A percentile compares a stretch with the other conserved stretches of the same genome.
Evolutionary conservation across 2,113 vertebrate genomes (phyloP).

Genomic region (Ploceus nigricollis): DNA sequence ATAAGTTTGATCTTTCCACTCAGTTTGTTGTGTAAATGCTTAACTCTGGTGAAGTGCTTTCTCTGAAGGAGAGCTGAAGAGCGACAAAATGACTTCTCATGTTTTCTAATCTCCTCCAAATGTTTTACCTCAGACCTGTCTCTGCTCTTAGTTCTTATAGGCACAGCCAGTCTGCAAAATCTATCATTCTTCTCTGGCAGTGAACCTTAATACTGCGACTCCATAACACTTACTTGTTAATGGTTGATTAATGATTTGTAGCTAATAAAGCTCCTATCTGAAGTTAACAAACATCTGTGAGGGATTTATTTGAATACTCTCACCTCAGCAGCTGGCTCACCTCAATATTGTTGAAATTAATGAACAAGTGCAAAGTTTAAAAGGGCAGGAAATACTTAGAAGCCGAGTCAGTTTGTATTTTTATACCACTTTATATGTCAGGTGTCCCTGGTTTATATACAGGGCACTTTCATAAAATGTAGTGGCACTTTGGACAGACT

Average conservation of each 20-base stretch:
- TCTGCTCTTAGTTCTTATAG: constrained; percentile 9
- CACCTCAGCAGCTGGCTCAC: constrained; percentile 55
- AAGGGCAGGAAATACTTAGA: constrained; percentile 56
- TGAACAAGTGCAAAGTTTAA: constrained; percentile 55
- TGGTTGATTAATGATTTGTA: constrained; percentile 59
- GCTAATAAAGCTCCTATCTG: constrained; percentile 57
- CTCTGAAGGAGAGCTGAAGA: background rate
- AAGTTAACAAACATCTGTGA: constrained; percentile 46
- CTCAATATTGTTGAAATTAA: constrained; percentile 58
- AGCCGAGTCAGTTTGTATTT: constrained; percentile 35
- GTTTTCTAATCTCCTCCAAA: constrained; percentile 46
- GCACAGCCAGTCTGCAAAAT: constrained; percentile 15
- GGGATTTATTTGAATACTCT: constrained; percentile 62
- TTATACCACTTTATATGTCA: constrained; percentile 29
- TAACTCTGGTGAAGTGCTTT: constrained; percentile 23
- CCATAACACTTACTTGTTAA: constrained; percentile 33
- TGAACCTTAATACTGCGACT: constrained; percentile 22
- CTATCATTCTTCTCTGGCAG: constrained; percentile 26
- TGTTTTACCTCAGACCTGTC: constrained; percentile 41
- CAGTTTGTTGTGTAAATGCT: background rate
- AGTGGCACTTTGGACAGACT: background rate
- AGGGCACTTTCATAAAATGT: background rate
- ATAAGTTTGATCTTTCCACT: constrained; percentile 43
- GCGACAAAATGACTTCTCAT: background rate
- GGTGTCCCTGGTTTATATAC: background rate